Evolutionary conservation across 2,888 invertebrate species (phyloP).

Genomic region (Eupsilia transversa): DNA sequence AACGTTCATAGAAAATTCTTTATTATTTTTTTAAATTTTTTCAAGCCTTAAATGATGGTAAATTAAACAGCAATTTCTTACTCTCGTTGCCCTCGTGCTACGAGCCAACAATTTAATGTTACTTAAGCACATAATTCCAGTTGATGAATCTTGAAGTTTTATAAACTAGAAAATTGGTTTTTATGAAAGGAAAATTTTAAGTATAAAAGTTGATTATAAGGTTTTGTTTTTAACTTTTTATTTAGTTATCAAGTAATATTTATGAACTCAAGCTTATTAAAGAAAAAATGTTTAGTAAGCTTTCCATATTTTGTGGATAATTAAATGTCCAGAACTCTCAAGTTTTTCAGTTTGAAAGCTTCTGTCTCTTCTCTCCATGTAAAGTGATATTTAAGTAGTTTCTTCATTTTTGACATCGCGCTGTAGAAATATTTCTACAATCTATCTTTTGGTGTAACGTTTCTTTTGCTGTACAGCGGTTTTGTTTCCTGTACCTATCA

Average conservation of each 20-base stretch:
- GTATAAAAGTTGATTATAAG: slow-evolving; percentile 13
- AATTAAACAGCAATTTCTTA: background rate
- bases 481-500: background rate
- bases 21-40: background rate
- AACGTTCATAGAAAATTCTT: background rate
- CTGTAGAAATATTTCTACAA: background rate
- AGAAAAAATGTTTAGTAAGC: background rate
- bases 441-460: no score
- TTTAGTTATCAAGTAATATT: slow-evolving; percentile 27
- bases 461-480: no score
- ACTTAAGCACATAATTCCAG: slow-evolving; percentile 25
- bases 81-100: slow-evolving; percentile 29
- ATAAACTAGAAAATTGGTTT: slow-evolving; percentile 46
- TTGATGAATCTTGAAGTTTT: slow-evolving; percentile 17
- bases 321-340: background rate
- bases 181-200: slow-evolving; percentile 21
- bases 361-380: no score
- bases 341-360: background rate
- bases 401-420: background rate
- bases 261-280: slow-evolving; percentile 13
- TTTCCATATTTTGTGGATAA: slow-evolving; percentile 19
- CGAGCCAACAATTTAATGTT: background rate
- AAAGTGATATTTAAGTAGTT: background rate
- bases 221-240: slow-evolving; percentile 33
- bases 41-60: background rate